Evolutionary conservation across 2,888 invertebrate genomes (phyloP).

Genomic region (Chymomyza procnemis): DNA sequence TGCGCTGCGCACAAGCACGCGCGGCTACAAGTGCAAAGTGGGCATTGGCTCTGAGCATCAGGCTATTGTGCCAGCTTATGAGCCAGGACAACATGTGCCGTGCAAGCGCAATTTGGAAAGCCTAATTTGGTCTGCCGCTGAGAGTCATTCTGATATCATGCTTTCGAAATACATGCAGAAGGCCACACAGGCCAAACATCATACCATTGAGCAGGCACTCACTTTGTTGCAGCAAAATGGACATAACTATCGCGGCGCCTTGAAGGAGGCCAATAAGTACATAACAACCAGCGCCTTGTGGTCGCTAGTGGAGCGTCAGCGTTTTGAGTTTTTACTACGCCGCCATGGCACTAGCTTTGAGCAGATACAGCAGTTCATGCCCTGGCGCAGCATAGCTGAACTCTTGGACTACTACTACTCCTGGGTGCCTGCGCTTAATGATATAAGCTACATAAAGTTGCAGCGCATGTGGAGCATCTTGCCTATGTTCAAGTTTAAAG

Average conservation of each 20-base stretch:
- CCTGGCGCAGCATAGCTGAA: background rate
- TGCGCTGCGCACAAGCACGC: background rate
- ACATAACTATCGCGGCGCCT: background rate
- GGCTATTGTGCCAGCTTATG: background rate
- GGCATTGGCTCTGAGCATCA: background rate
- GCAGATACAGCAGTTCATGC: background rate
- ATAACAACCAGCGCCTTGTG: background rate
- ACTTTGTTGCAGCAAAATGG: background rate
- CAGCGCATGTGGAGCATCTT: background rate
- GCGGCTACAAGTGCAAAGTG: conserved; percentile 2
- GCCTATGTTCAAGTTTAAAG: background rate
- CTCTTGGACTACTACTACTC: background rate
- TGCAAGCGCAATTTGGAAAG: background rate
- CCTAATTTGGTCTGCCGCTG: background rate
- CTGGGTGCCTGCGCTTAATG: background rate
- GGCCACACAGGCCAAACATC: background rate
- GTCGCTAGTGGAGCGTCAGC: background rate
- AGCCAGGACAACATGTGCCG: background rate
- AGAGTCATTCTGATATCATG: background rate
- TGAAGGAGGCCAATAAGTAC: background rate
- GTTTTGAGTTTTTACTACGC: background rate
- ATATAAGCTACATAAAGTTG: background rate
- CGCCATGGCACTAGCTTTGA: background rate
- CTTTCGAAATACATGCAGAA: background rate
- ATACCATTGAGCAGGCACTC: conserved; percentile 2